Base-by-base conservation (phyloP, 2,113 vertebrate genomes). In the Pygoscelis antarcticus region DNA sequence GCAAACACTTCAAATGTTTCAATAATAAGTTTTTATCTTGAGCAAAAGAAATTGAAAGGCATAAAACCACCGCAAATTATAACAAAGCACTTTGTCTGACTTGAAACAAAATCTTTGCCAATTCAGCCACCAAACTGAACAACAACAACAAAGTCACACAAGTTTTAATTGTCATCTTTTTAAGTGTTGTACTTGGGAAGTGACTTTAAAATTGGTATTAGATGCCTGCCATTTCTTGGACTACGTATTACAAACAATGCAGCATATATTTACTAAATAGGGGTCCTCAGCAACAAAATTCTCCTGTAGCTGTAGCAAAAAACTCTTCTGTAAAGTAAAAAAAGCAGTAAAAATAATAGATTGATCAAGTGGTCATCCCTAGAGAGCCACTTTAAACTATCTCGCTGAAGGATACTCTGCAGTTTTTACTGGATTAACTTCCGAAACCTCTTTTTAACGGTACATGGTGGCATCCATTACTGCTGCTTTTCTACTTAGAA, bases 401-500 rank as follows among this genome's bases (percentile, higher is more conserved):
- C 30, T 27, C 2, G 0, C 30, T 20, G 62, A 36, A 58, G 23
- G 61, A 69, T 12, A 27, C 16, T 27, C 22, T 0, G 2, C 19
- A n/a, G 19, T 34, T 94, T 86, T 64, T 34, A 17, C 68, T 3
- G 42, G 42, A 21, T 85, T 80, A 32, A 65, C 16, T 82, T 74
- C 55, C 11, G 49, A 75, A 55, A 1, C 2, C 17, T 40, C 36
- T 64, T 68, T 66, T 38, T 72, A 83, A 42, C 1, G 1, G 54
- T 26, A 2, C 27, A 12, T 1, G 0, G 55, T 5, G 64, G 27
- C 42, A 70, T 17, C 32, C 34, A 11, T 26, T 6, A 5, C 29
- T 7, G 47, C 32, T 23, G 68, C 68, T 81, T 75, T 12, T n/a
- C 14, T 18, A 0, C 6, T 62, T 1, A 3, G 38, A 40, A 71